These are phyloP conservation scores for Nomada ruficornis DNA, from an alignment of 2,888 invertebrate species.

Conservation along the genomic window DNA sequence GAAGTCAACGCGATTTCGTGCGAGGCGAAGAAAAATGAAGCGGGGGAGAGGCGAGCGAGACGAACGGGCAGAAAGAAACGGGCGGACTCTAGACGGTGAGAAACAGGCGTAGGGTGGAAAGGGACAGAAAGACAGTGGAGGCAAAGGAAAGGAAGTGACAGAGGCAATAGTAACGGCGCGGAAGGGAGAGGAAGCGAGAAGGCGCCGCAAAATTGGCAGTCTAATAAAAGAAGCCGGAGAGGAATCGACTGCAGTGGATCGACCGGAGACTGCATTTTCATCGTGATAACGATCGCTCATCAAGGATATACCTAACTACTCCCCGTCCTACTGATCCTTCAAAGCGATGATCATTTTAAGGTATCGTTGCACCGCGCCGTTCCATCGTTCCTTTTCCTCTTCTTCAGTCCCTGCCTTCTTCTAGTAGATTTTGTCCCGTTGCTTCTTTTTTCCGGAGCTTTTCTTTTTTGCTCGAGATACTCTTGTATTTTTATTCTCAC, in stretches of 20 bases:
- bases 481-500: conserved; percentile 48
- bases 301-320: conserved; percentile 73
- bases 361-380: conserved; percentile 39
- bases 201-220: conserved; percentile 73
- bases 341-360: conserved; percentile 60
- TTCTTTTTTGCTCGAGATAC: conserved; percentile 7
- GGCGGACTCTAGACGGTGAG: not conserved
- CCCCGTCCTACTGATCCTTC: conserved; percentile 49
- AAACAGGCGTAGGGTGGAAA: not conserved
- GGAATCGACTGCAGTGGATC: conserved; percentile 69
- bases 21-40: conserved; percentile 51
- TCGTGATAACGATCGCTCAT: conserved; percentile 75
- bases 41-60: conserved; percentile 44
- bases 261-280: conserved; percentile 75
- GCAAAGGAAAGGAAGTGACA: not conserved
- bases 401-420: conserved; percentile 4
- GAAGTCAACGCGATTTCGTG: conserved; percentile 63
- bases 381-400: conserved; percentile 14
- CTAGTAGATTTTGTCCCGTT: not conserved
- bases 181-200: conserved; percentile 46
- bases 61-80: not conserved
- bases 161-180: not conserved
- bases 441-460: not conserved
- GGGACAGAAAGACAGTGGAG: not conserved
- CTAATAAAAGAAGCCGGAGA: conserved; percentile 71